Evolutionary conservation across 2,888 invertebrate genomes (phyloP).

Genomic region (Athripsodes cinereus): DNA sequence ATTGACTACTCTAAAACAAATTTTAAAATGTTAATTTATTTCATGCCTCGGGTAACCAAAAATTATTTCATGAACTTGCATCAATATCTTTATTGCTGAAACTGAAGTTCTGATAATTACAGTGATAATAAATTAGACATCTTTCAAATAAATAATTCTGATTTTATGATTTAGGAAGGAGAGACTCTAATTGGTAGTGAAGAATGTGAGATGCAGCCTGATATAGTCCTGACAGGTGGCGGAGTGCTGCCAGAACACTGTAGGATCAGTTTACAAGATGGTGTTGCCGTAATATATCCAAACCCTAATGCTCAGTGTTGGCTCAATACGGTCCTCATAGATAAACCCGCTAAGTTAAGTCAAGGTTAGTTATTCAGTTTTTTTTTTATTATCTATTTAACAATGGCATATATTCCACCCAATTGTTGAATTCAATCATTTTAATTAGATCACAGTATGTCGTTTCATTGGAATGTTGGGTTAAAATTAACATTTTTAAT

Average conservation of each 20-base stretch:
- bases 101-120: slow-evolving; percentile 3
- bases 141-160: no score
- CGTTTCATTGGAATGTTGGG: no score
- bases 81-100: no score
- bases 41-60: no score
- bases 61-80: no score
- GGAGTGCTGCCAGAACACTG: slow-evolving; percentile 78
- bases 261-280: slow-evolving; percentile 61
- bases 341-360: slow-evolving; percentile 70
- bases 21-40: no score
- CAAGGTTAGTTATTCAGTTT: slow-evolving; percentile 47
- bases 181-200: slow-evolving; percentile 80
- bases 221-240: slow-evolving; percentile 71
- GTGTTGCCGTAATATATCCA: slow-evolving; percentile 70
- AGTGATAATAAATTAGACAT: background rate
- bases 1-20: no score
- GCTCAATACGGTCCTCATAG: slow-evolving; percentile 75
- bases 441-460: no score
- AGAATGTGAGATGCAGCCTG: slow-evolving; percentile 60
- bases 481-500: no score
- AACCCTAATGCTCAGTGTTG: slow-evolving; percentile 69
- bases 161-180: slow-evolving; percentile 57
- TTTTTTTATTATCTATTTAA: no score
- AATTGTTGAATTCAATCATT: no score
- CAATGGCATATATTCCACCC: no score